phyloP scores from a whole-genome alignment of 2,888 invertebrate genomes.

The Cephus spinipes region DNA sequence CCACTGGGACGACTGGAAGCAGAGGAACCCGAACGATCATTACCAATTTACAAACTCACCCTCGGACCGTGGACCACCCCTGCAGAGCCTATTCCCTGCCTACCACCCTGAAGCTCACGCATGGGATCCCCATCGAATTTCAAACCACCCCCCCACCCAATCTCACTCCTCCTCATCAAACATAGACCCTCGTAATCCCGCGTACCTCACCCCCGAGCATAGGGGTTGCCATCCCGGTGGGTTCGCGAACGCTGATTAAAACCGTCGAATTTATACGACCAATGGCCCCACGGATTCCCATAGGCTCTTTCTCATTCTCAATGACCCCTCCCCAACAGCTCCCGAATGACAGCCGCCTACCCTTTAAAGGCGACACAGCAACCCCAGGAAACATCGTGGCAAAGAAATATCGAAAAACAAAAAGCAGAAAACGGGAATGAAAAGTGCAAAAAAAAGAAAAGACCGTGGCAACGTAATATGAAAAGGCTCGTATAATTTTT shows the following conservation, averaged over 20 bases:
- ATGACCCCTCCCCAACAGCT: background rate
- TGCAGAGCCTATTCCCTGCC: background rate
- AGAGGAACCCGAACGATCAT: background rate
- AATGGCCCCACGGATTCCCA: background rate
- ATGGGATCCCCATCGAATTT: background rate
- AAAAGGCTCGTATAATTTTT: slow-evolving; percentile 49
- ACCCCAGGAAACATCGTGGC: background rate
- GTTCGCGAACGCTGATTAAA: background rate
- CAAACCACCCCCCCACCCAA: background rate
- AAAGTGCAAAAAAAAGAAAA: background rate
- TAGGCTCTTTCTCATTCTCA: background rate
- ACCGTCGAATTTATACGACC: background rate
- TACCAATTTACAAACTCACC: background rate
- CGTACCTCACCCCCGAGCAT: background rate
- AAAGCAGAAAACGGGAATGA: background rate
- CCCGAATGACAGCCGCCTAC: background rate
- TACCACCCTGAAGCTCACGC: background rate
- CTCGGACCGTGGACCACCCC: background rate
- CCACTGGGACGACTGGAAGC: background rate
- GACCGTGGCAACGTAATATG: slow-evolving; percentile 35
- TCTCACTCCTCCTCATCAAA: background rate
- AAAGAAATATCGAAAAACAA: background rate
- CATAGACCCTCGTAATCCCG: background rate
- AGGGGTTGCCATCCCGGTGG: background rate
- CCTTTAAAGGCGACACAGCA: background rate